Base-by-base conservation (phyloP, 2,113 vertebrate genomes). In the Neoarius graeffei region DNA sequence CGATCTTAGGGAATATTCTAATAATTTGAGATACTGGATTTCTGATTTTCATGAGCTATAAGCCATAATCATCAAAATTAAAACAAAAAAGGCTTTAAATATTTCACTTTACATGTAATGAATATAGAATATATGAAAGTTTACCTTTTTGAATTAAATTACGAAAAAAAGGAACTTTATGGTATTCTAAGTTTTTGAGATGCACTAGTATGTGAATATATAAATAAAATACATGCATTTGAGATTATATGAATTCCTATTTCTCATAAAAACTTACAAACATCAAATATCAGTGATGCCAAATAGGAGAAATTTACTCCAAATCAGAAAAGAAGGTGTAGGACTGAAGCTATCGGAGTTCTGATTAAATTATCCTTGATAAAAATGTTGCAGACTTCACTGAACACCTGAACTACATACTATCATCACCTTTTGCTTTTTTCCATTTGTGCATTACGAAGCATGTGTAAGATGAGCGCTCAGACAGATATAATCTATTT, bases 391-490 rank as follows among this genome's bases (percentile, higher is more conserved):
- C 48, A 52, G 11, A 5, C 23, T 77, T 74, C 35, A 48, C 74
- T 7, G 25, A 69, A 69, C 67, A 69, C 4, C 20, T 42, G 7
- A 35, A 42, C 14, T 42, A 74, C 76, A 57, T 27, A 1, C 13
- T 17, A 48, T 50, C 19, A 20, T 50, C 74, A 14, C 20, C 3
- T 20, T 23, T 42, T 76, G 11, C 42, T n/a, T 54, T 50, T 23
- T 48, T 35, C 54, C 3, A 14, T n/a, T 48, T 62, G 7, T 42
- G 54, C 84, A 74, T 42, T 74, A 87, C 54, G 20, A 66, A 59
- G 85, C 62, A 54, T 87, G 79, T 50, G 86, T 73, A 82, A 87
- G 79, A 50, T 23, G 86, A 87, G 79, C 11, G 1, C 30, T 74
- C 69, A 74, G 66, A 66, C 69, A 9, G 76, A 56, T 23, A 19